These are phyloP conservation scores for Tragelaphus buxtoni DNA, from an alignment of 2,113 vertebrate genomes.

Conservation along the genomic window DNA sequence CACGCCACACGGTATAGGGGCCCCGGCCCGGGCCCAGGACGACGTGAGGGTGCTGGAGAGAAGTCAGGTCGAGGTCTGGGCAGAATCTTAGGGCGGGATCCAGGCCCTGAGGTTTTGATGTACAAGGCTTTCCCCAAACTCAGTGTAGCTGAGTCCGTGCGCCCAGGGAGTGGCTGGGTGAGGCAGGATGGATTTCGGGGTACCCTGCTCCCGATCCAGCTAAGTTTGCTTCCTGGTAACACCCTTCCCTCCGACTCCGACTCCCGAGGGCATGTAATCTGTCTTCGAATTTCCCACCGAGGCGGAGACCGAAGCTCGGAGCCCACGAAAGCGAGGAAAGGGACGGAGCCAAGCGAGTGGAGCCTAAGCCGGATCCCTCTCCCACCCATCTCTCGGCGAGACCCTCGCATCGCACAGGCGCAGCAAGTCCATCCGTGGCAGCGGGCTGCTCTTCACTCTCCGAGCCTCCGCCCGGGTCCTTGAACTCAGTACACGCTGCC, in stretches of 20 bases:
- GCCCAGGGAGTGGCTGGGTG: background rate
- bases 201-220: no score
- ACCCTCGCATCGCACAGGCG: background rate
- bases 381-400: background rate
- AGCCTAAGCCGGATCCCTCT: background rate
- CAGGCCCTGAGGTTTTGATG: no score
- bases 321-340: background rate
- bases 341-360: background rate
- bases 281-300: background rate
- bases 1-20: background rate
- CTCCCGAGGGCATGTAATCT: no score
- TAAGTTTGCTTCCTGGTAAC: background rate
- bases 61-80: background rate
- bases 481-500: background rate
- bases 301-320: background rate
- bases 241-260: fast-evolving
- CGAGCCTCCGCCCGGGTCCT: fast-evolving
- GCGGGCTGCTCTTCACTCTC: background rate
- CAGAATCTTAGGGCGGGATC: fast-evolving
- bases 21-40: background rate
- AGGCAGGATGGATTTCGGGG: background rate
- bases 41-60: background rate
- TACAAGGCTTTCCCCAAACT: background rate
- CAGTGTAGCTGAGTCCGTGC: fast-evolving
- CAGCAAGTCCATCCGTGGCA: background rate